Conservation (phyloP, 2,888 invertebrate species). For the Bruchidius siliquastri region DNA sequence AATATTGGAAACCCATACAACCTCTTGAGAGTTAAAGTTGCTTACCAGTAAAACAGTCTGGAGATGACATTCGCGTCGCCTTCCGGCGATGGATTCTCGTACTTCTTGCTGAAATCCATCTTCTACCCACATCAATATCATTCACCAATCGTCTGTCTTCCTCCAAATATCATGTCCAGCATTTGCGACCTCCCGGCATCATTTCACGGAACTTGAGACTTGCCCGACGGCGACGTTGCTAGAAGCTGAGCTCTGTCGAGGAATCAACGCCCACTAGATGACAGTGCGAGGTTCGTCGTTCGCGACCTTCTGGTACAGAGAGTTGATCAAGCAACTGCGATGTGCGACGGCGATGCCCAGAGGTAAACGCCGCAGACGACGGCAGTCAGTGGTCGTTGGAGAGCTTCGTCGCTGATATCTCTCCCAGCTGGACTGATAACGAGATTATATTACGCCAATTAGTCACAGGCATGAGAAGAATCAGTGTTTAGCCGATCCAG, state of each 20-base stretch:
- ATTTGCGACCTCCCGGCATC: not conserved
- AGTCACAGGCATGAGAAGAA: not conserved
- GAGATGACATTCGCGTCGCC: constrained; percentile 56
- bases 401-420: not conserved
- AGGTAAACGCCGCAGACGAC: no score
- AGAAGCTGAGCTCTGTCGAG: no score
- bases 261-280: not conserved
- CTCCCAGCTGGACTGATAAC: not conserved
- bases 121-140: not conserved
- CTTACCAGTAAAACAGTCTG: constrained; percentile 62
- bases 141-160: not conserved
- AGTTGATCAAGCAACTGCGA: not conserved
- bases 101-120: constrained; percentile 61
- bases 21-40: no score
- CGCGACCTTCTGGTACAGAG: not conserved
- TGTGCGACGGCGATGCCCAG: no score
- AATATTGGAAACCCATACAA: no score
- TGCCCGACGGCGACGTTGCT: no score
- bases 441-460: not conserved
- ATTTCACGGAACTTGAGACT: not conserved
- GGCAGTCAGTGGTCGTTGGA: not conserved
- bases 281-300: not conserved
- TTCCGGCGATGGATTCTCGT: constrained; percentile 59
- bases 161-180: not conserved
- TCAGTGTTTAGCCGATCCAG: not conserved